Conservation (phyloP, 2,888 invertebrate species). For the Lottia gigantea region DNA sequence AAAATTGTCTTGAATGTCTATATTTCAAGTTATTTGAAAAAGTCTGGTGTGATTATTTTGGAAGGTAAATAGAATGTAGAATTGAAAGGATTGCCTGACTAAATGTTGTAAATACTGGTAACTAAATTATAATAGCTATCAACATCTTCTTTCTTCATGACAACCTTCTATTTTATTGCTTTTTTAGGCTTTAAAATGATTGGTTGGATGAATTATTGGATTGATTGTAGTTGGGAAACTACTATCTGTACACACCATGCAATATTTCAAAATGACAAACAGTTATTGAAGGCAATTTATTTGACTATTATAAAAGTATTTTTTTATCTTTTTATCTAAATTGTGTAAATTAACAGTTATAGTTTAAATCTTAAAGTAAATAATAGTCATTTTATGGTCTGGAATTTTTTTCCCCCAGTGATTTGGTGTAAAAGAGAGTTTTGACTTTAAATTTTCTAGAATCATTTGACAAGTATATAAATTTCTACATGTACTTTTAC, state of each 20-base stretch:
- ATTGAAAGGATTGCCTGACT: neutral
- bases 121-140: constrained; percentile 8
- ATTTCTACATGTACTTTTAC: no score
- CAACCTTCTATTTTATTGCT: neutral
- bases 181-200: constrained; percentile 1
- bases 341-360: neutral
- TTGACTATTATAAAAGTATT: neutral
- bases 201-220: constrained; percentile 5
- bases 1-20: neutral
- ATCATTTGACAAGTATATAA: no score
- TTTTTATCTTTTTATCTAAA: neutral
- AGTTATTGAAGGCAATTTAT: neutral
- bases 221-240: neutral
- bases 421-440: no score
- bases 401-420: no score
- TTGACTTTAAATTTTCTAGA: no score
- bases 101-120: neutral
- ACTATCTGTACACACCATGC: neutral
- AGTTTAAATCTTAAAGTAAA: neutral
- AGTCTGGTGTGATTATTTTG: neutral
- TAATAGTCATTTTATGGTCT: no score
- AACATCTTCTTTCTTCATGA: neutral
- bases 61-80: neutral
- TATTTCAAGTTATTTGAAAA: neutral
- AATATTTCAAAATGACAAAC: constrained; percentile 10